phyloP scores from a whole-genome alignment of 2,113 vertebrate genomes.

The Limnothrissa miodon region DNA sequence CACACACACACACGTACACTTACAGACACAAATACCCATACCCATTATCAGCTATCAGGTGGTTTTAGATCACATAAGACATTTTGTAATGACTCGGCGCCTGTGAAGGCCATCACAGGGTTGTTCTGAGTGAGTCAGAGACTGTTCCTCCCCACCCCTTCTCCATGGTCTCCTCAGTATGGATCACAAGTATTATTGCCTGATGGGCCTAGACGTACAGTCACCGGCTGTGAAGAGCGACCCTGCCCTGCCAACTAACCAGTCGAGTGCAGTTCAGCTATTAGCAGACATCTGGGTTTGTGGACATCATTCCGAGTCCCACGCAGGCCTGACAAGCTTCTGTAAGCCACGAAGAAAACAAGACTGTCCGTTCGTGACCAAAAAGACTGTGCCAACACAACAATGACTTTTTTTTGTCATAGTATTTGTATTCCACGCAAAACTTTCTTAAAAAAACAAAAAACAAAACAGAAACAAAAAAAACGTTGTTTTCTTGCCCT shows the following conservation, averaged over 20 bases:
- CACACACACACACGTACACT: background rate
- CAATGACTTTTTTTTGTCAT: constrained; percentile 53
- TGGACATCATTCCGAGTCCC: background rate
- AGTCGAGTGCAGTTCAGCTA: background rate
- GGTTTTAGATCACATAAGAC: constrained; percentile 41
- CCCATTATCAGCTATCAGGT: constrained; percentile 28
- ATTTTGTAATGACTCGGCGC: constrained; percentile 29
- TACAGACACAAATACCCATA: background rate
- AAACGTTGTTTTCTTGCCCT: constrained; percentile 14
- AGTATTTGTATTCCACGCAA: constrained; percentile 62
- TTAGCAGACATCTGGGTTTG: background rate
- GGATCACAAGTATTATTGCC: constrained; percentile 41
- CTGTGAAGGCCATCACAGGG: constrained; percentile 19
- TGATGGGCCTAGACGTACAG: constrained; percentile 23
- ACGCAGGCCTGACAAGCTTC: constrained; percentile 48
- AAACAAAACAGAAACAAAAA: background rate
- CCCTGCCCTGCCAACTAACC: constrained; percentile 11
- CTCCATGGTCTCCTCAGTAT: background rate
- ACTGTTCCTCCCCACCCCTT: constrained; percentile 26
- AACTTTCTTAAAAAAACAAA: constrained; percentile 28
- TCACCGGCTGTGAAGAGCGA: background rate
- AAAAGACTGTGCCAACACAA: constrained; percentile 75
- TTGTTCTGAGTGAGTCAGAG: constrained; percentile 19
- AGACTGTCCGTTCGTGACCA: constrained; percentile 70
- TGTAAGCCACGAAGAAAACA: constrained; percentile 63